phyloP scores from a whole-genome alignment of 2,888 invertebrate species.

The Hypomecis punctinalis region DNA sequence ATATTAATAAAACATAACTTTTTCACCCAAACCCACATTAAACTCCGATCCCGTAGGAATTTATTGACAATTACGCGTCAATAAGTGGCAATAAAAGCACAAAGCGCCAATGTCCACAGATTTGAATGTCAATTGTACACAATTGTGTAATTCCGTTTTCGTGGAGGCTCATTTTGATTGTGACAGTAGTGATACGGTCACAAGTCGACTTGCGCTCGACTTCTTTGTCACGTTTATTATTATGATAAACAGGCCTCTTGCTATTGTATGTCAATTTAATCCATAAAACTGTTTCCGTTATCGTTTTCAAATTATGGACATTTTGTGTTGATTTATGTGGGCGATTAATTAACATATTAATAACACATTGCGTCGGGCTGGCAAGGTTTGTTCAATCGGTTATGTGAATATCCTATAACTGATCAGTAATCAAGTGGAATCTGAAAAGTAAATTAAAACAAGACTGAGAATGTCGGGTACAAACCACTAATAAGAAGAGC shows the following conservation, averaged over 20 bases:
- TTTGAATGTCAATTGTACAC: constrained; percentile 85
- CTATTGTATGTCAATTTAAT: constrained; percentile 74
- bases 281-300: constrained; percentile 67
- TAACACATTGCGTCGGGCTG: constrained; percentile 38
- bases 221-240: constrained; percentile 76
- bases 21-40: constrained; percentile 85
- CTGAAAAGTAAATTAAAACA: constrained; percentile 68
- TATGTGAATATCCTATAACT: neutral
- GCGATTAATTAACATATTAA: constrained; percentile 49
- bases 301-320: constrained; percentile 54
- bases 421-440: constrained; percentile 37
- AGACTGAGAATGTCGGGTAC: constrained; percentile 70
- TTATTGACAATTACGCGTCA: constrained; percentile 85
- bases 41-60: constrained; percentile 83
- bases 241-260: constrained; percentile 74
- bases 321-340: constrained; percentile 42
- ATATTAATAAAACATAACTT: constrained; percentile 86
- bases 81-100: constrained; percentile 84
- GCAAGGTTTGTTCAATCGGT: neutral
- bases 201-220: constrained; percentile 74
- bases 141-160: constrained; percentile 83
- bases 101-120: constrained; percentile 82
- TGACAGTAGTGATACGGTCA: constrained; percentile 78
- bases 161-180: constrained; percentile 82
- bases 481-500: constrained; percentile 80